Base-by-base conservation (phyloP, 2,113 vertebrate species). In the Microcebus griseorufus region DNA sequence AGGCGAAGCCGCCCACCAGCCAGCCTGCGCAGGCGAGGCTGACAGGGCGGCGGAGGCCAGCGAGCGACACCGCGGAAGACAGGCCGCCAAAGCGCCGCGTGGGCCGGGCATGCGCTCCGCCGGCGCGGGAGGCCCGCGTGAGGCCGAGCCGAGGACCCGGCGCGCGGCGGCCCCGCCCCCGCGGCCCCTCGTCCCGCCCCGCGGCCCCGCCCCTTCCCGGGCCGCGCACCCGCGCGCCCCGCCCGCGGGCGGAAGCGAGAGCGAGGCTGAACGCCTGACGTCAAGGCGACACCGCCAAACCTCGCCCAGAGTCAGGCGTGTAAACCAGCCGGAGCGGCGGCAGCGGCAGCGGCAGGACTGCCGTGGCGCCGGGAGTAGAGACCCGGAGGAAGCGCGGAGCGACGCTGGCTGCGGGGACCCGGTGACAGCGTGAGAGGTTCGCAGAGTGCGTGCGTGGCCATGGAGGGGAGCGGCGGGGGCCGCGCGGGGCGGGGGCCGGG, bases 211-310 rank as follows among this genome's bases (percentile, higher is more conserved):
- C 92, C 88, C 37, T 65, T 92, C 90, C 96, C 96, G 87, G 83
- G 92, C 96, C 37, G 73, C 58, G 78, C 88, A 69, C 64, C 95
- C 96, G 45, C 93, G 88, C 88, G 67, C 96, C 96, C 97, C 96
- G 97, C 97, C 96, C 94, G 95, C 95, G 97, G 95, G 93, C 93
- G 97, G 97, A 98, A 97, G 94, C 97, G 92, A 96, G 93, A 98
- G 97, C 96, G 98, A 98, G 98, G 97, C 98, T 91, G 97, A 97
- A 98, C 98, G 98, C 96, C 98, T 98, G 98, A 98, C 98, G 98
- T 99, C 98, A 99, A 97, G 98, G 98, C 98, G 97, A 97, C 98
- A 98, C 98, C 97, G 97, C 92, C 97, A 97, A 98, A 98, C 98
- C 98, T 98, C 98, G 98, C 98, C 98, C 98, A 98, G 98, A 98